Conservation (phyloP, 2,113 vertebrate species). For the Calidris pygmaea region DNA sequence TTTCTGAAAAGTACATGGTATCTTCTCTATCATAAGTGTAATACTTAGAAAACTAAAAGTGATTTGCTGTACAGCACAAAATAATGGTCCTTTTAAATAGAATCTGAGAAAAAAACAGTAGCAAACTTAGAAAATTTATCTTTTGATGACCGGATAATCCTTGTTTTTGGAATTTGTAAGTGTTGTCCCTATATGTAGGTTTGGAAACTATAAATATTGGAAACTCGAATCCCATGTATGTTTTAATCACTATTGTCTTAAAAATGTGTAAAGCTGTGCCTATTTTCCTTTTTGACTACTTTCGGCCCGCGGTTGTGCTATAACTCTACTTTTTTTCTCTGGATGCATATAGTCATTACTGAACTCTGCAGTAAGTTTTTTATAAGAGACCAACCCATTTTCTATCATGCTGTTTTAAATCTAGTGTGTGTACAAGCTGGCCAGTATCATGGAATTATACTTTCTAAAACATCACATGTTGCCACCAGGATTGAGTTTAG, state of each 20-base stretch:
- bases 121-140: not conserved
- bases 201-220: not conserved
- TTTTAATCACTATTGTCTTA: not conserved
- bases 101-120: not conserved
- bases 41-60: not conserved
- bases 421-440: not conserved
- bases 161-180: not conserved
- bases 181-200: rapidly evolving
- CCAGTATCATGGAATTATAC: not conserved
- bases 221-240: not conserved
- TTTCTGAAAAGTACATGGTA: not conserved
- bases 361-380: not conserved
- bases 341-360: not conserved
- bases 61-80: not conserved
- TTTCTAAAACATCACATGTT: not conserved
- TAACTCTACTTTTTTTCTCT: not conserved
- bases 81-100: not conserved
- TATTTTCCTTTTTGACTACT: not conserved
- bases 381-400: not conserved
- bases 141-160: not conserved
- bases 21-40: not conserved
- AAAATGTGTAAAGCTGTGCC: not conserved
- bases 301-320: not conserved
- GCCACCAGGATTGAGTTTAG: not conserved
- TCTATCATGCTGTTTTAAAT: not conserved